Conservation (phyloP, 2,113 vertebrate genomes). For the Eidolon helvum region DNA sequence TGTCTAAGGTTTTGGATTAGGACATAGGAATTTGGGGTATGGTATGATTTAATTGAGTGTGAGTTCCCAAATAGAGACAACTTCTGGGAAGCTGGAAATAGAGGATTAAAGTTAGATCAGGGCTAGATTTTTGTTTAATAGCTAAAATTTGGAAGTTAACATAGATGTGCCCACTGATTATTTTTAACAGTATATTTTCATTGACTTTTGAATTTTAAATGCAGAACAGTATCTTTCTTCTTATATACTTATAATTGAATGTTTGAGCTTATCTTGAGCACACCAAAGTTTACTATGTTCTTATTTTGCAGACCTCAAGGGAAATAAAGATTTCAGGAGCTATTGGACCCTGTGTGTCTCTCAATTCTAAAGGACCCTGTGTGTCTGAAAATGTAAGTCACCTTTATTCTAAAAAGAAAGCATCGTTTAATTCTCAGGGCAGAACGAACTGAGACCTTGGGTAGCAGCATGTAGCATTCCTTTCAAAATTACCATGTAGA, state of each 20-base stretch:
- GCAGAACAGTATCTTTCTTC: background rate
- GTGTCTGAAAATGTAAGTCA: constrained; percentile 97
- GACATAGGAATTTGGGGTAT: background rate
- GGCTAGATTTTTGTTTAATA: background rate
- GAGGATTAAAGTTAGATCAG: background rate
- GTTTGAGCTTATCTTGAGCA: constrained; percentile 10
- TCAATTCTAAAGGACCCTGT: constrained; percentile 96
- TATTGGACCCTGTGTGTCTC: constrained; percentile 96
- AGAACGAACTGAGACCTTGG: background rate
- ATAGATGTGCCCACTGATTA: background rate
- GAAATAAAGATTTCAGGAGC: constrained; percentile 98
- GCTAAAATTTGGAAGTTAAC: background rate
- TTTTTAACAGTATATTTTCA: background rate
- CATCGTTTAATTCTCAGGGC: background rate
- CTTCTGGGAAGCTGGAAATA: background rate
- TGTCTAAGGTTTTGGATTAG: background rate
- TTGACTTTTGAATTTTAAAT: constrained; percentile 29
- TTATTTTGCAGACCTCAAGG: constrained; percentile 92
- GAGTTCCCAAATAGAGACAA: background rate
- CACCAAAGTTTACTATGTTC: constrained; percentile 33
- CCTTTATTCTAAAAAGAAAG: constrained; percentile 18
- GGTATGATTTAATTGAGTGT: background rate
- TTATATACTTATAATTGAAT: background rate
- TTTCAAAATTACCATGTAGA: background rate
- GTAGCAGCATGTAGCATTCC: background rate